Conservation (phyloP, 1,140 invertebrate species). For the Nasonia giraulti region DNA sequence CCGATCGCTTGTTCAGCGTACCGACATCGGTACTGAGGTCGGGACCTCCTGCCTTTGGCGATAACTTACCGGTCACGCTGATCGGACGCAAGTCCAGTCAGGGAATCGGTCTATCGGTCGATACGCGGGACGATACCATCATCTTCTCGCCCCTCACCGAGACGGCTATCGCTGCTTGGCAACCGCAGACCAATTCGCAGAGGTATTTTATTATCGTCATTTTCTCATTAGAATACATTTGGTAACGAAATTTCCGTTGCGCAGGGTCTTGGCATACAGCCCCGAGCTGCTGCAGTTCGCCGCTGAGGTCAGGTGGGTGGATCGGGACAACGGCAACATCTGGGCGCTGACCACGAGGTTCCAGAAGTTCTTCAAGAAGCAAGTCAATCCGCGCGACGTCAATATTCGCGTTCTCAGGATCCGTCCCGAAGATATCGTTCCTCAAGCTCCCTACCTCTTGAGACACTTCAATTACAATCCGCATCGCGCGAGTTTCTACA, state of each 20-base stretch:
- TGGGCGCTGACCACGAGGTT: slow-evolving; percentile 84
- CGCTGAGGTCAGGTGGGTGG: slow-evolving; percentile 81
- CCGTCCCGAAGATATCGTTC: slow-evolving; percentile 32
- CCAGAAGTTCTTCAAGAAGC: slow-evolving; percentile 84
- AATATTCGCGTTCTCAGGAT: slow-evolving; percentile 80
- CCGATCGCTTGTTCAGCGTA: slow-evolving; percentile 85
- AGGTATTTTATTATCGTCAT: slow-evolving; percentile 67
- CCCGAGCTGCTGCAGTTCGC: slow-evolving; percentile 83
- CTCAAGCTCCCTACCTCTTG: slow-evolving; percentile 4
- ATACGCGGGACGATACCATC: slow-evolving; percentile 81
- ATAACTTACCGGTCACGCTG: slow-evolving; percentile 82
- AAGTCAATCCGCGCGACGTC: slow-evolving; percentile 75
- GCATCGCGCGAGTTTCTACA: slow-evolving; percentile 18
- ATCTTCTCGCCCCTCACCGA: slow-evolving; percentile 85
- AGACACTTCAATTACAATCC: slow-evolving; percentile 7
- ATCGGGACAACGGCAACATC: slow-evolving; percentile 79
- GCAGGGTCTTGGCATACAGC: slow-evolving; percentile 81
- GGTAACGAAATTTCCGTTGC: neutral
- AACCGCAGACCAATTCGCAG: slow-evolving; percentile 80
- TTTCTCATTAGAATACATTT: neutral
- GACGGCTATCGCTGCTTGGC: slow-evolving; percentile 85
- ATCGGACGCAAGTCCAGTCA: slow-evolving; percentile 89
- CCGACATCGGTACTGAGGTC: slow-evolving; percentile 81
- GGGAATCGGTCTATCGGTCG: slow-evolving; percentile 82
- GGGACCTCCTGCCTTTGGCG: slow-evolving; percentile 80